phyloP scores from a whole-genome alignment of 2,113 vertebrate species.

The Muntiacus muntjak region DNA sequence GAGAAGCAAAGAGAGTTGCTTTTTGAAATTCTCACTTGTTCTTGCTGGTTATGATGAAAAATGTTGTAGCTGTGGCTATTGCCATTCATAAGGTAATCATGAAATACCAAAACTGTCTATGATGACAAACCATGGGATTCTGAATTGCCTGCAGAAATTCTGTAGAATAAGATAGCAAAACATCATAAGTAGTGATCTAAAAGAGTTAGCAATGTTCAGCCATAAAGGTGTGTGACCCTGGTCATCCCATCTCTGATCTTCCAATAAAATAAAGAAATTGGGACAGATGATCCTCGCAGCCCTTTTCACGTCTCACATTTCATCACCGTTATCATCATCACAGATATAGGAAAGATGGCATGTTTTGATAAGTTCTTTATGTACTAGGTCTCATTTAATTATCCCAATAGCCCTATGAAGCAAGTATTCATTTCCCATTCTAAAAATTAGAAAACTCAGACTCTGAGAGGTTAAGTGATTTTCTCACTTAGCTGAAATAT shows the following conservation, averaged over 20 bases:
- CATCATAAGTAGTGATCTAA: background rate
- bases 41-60: background rate
- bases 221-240: background rate
- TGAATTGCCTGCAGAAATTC: background rate
- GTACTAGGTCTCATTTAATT: background rate
- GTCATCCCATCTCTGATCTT: background rate
- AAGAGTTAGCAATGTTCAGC: background rate
- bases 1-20: background rate
- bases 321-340: background rate
- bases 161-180: background rate
- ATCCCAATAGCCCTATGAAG: background rate
- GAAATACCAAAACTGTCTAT: background rate
- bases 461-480: constrained; percentile 9
- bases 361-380: background rate
- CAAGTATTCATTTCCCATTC: background rate
- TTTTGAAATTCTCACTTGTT: background rate
- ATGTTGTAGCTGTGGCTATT: background rate
- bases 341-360: background rate
- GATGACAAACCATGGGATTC: background rate
- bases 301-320: background rate
- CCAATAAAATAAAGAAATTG: background rate
- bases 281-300: background rate
- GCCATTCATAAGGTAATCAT: background rate
- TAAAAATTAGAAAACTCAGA: constrained; percentile 27
- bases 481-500: background rate